Conservation (phyloP, 2,888 invertebrate genomes). For the Microdon myrmicae region DNA sequence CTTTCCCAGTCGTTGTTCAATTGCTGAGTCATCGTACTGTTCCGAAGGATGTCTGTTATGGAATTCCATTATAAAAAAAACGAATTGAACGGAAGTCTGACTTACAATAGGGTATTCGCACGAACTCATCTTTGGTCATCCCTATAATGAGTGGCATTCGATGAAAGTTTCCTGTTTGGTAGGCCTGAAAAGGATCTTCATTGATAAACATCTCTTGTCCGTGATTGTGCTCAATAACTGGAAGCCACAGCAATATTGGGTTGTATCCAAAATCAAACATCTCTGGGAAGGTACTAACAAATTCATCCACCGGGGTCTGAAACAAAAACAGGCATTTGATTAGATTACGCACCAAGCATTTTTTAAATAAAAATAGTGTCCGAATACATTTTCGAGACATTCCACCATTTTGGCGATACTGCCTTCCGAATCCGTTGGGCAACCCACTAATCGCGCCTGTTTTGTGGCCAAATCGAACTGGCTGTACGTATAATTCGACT, state of each 20-base stretch:
- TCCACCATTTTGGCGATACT: constrained; percentile 68
- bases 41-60: constrained; percentile 68
- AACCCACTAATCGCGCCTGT: constrained; percentile 72
- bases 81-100: no score
- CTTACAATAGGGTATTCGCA: constrained; percentile 69
- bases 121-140: constrained; percentile 74
- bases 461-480: constrained; percentile 71
- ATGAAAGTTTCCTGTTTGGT: constrained; percentile 69
- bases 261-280: constrained; percentile 62
- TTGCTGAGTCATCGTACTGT: constrained; percentile 66
- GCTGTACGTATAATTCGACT: constrained; percentile 67
- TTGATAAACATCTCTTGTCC: constrained; percentile 74
- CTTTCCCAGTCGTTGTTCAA: constrained; percentile 59
- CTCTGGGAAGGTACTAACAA: constrained; percentile 54
- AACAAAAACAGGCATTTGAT: neutral
- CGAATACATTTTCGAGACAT: constrained; percentile 68
- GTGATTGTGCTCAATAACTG: constrained; percentile 74
- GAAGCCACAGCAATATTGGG: constrained; percentile 69
- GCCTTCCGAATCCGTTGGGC: constrained; percentile 69
- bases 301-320: constrained; percentile 58
- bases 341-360: no score
- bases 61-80: no score
- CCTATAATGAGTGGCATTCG: constrained; percentile 75
- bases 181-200: constrained; percentile 71
- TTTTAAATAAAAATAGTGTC: no score